Percentiles rank a stretch among this genome's conserved stretches.
These are phyloP conservation scores for Hylaeus volcanicus DNA, from an alignment of 1,140 invertebrate species.

Conservation along the genomic window DNA sequence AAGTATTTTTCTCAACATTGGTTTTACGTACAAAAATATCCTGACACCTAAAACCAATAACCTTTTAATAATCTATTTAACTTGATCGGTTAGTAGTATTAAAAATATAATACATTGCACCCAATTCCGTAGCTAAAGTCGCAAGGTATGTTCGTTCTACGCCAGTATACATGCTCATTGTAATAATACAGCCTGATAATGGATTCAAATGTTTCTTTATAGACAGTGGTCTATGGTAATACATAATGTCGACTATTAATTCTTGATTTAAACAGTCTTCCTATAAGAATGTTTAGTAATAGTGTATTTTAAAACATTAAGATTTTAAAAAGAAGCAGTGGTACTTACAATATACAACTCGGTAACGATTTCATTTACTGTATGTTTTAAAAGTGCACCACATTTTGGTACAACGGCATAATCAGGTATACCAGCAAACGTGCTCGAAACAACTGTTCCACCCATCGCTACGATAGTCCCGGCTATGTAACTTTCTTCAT, in stretches of 20 bases:
- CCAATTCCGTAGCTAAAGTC: constrained; percentile 85
- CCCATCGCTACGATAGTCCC: constrained; percentile 78
- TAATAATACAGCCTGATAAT: constrained; percentile 86
- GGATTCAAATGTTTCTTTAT: constrained; percentile 80
- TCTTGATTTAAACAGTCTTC: constrained; percentile 84
- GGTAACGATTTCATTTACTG: constrained; percentile 82
- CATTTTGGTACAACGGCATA: constrained; percentile 82
- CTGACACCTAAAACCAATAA: constrained; percentile 77
- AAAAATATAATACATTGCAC: constrained; percentile 82
- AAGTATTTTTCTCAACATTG: constrained; percentile 77
- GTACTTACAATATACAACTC: constrained; percentile 81
- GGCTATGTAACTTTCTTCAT: constrained; percentile 72
- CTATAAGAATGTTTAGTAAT: constrained; percentile 61
- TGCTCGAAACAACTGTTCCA: constrained; percentile 77
- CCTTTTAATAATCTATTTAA: constrained; percentile 2
- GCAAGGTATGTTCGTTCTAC: constrained; percentile 87
- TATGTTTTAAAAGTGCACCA: constrained; percentile 70
- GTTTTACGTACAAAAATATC: constrained; percentile 84
- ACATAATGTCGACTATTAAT: constrained; percentile 81
- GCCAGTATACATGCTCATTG: constrained; percentile 87
- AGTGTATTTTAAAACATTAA: neutral
- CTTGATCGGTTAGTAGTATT: neutral
- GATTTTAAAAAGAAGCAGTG: neutral
- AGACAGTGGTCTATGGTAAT: constrained; percentile 84
- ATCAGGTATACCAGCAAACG: constrained; percentile 81